A percentile compares a stretch with the other conserved stretches of the same genome.
These are phyloP conservation scores for Cydia strobilella DNA, from an alignment of 1,140 invertebrate species.

Conservation along the genomic window DNA sequence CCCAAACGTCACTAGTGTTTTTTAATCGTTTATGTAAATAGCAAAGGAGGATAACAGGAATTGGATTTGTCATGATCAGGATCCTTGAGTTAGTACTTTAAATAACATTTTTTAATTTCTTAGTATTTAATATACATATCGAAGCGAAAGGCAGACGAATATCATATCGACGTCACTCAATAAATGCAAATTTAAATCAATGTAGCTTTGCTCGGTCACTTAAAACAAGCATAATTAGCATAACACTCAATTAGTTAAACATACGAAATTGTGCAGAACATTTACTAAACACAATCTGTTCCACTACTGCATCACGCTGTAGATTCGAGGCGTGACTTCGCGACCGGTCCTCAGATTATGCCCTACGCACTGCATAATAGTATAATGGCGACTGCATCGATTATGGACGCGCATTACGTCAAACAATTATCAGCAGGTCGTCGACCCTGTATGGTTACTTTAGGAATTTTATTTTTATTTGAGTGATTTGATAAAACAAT, in stretches of 20 bases:
- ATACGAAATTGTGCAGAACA: neutral
- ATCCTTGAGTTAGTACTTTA: no score
- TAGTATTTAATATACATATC: no score
- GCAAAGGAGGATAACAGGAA: neutral
- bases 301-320: slow-evolving; percentile 46
- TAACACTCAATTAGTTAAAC: neutral
- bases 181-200: no score
- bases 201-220: no score
- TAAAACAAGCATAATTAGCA: neutral
- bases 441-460: slow-evolving; percentile 33
- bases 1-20: no score
- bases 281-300: neutral
- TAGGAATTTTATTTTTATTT: neutral
- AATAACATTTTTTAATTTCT: no score
- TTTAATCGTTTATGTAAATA: neutral
- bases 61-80: no score
- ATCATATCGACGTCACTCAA: no score
- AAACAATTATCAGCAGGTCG: slow-evolving; percentile 69
- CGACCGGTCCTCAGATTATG: slow-evolving; percentile 72
- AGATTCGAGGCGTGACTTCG: slow-evolving; percentile 66
- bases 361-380: slow-evolving; percentile 57
- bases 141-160: no score
- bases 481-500: neutral
- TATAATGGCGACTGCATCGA: slow-evolving; percentile 67
- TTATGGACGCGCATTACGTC: slow-evolving; percentile 48